Evolutionary conservation across 1,140 invertebrate genomes (phyloP), one percentile per base, ranked within the genome.

Genomic region (Bombus confusus): DNA sequence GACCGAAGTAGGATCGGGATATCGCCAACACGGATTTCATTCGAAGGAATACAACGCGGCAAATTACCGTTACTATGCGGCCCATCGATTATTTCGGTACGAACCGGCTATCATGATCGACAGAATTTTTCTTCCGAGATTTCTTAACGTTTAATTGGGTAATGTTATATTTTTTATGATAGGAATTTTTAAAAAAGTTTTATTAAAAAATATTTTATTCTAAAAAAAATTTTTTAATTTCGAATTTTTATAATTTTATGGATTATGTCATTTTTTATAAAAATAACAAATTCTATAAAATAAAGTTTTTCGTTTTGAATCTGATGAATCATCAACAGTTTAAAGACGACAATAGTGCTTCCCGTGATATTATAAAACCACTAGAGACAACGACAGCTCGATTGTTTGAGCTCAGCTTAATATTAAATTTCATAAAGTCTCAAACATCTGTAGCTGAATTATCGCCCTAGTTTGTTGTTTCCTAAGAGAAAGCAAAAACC

Each of bases 391-490:
- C 34, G 18, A 31, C 39, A 28, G 10, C 34, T 10, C 37, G 6
- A 13, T 37, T 25, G 28, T 22, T 28, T 28, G n/a, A 34, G 34
- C 43, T 2, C 47, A 52, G 47, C 78, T 85, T 69, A 59, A 87
- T 81, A 74, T 52, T 64, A 85, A 91, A 89, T 91, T 92, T 93
- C 93, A 92, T 91, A 91, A 92, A 91, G 80, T 86, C 82, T 90
- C 78, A 76, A 81, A 85, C 93, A 94, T 91, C 93, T 94, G 93
- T 92, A 93, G 91, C 80, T 93, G 92, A 94, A 94, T 94, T 93
- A 94, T 93, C 90, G 86, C 78, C 84, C 41, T 87, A 94, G 90
- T 94, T 94, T 87, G 88, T 78, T 90, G 90, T 92, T 92, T 91
- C 85, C 28, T 69, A 57, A 69, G 64, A 12, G 31, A 3, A 31